Evolutionary conservation across 2,797 vertebrate genomes (phyloP).

Genomic region (Triplophysa bombifrons): DNA sequence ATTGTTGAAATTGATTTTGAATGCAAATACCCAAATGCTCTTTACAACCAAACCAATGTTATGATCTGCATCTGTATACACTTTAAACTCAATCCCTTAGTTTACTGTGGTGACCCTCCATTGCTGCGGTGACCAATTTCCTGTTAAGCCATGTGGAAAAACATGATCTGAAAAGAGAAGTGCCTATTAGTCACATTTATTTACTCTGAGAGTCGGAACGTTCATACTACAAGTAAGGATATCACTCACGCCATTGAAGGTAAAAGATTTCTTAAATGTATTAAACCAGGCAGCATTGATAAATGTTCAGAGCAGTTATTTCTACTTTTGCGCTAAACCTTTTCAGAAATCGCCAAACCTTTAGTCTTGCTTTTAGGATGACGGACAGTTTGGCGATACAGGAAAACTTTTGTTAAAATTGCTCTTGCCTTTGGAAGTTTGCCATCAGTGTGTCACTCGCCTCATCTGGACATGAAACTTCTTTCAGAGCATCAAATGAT

Average conservation of each 20-base stretch:
- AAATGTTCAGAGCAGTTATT: background rate
- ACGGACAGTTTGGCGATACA: background rate
- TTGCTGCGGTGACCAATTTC: conserved; percentile 30
- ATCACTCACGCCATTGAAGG: background rate
- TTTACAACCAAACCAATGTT: background rate
- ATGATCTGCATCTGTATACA: background rate
- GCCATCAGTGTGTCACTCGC: background rate
- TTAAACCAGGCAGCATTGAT: background rate
- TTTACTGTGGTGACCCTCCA: background rate
- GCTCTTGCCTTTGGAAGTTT: background rate
- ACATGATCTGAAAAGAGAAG: conserved; percentile 38
- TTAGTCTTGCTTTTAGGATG: background rate
- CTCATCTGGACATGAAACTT: conserved; percentile 2
- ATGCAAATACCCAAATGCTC: background rate
- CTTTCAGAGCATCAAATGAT: conserved; percentile 18
- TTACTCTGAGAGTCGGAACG: background rate
- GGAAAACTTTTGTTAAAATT: background rate
- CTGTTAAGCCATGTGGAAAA: conserved; percentile 1
- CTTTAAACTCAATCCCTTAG: background rate
- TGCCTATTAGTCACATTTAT: conserved; percentile 22
- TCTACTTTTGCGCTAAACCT: too few species aligned
- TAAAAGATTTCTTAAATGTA: background rate
- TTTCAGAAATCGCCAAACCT: background rate
- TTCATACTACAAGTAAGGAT: background rate
- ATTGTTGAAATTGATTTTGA: background rate